Conservation (phyloP, 2,113 vertebrate genomes). For the Lota lota region DNA sequence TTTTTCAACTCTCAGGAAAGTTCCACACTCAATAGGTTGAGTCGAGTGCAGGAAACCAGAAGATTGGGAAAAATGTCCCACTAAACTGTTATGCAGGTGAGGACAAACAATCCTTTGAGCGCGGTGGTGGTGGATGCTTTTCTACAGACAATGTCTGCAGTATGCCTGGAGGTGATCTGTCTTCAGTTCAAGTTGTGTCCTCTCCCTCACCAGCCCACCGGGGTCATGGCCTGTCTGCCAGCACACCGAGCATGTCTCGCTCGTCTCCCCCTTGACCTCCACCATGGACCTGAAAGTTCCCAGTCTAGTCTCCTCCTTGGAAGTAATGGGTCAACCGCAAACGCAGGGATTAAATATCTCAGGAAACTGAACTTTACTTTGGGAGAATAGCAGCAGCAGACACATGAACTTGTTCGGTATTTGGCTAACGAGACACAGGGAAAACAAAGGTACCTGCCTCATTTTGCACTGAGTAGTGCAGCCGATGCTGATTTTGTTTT, state of each 20-base stretch:
- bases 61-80: slow-evolving; percentile 36
- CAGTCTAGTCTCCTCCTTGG: slow-evolving; percentile 6
- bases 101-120: slow-evolving; percentile 31
- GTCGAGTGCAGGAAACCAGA: slow-evolving; percentile 3
- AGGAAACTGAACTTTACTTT: too few species aligned
- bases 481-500: too few species aligned
- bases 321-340: too few species aligned
- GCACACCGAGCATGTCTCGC: slow-evolving; percentile 19
- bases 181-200: slow-evolving; percentile 27
- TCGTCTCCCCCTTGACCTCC: slow-evolving; percentile 22
- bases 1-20: not conserved
- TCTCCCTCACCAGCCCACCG: slow-evolving; percentile 1
- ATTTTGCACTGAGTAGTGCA: too few species aligned
- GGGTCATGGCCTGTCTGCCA: slow-evolving; percentile 32
- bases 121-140: not conserved
- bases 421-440: too few species aligned
- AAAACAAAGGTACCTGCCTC: too few species aligned
- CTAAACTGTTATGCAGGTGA: slow-evolving; percentile 25
- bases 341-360: too few species aligned
- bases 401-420: too few species aligned
- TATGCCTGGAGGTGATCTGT: slow-evolving; percentile 38
- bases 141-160: slow-evolving; percentile 30
- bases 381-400: too few species aligned
- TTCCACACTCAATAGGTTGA: not conserved
- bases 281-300: slow-evolving; percentile 6